A percentile compares a stretch with the other conserved stretches of the same genome.
phyloP scores from a whole-genome alignment of 30 jellyfish, hydroid and myxozoan genomes.

The Sanderia malayensis region DNA sequence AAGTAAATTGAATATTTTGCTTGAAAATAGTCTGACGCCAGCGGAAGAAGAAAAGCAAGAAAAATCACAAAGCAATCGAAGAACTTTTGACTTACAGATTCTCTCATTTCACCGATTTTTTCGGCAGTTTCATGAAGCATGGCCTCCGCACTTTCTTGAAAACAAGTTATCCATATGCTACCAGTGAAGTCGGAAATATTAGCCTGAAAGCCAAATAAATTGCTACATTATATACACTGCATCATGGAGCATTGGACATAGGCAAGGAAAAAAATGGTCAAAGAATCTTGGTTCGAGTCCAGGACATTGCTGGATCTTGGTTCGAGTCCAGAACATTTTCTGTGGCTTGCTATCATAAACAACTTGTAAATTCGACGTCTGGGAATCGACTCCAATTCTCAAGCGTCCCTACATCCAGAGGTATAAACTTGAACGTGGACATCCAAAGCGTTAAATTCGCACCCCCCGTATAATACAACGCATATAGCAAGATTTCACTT shows the following conservation, averaged over 20 bases:
- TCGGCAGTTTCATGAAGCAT: conserved; percentile 84
- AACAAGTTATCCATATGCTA: conserved; percentile 89
- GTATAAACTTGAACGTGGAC: no score
- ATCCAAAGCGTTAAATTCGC: neutral
- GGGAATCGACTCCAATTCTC: no score
- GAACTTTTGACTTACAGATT: conserved; percentile 26
- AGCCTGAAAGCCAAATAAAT: conserved; percentile 43
- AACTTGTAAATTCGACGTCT: neutral
- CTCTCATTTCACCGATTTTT: conserved; percentile 62
- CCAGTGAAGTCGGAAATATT: conserved; percentile 92
- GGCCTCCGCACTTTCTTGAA: conserved; percentile 96
- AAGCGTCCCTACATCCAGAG: no score
- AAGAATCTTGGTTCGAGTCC: neutral
- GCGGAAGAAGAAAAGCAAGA: no score
- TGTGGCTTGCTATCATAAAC: neutral
- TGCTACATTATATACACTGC: neutral
- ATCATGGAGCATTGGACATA: neutral
- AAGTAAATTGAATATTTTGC: no score
- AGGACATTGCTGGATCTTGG: neutral
- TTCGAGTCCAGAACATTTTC: neutral
- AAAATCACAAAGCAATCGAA: no score
- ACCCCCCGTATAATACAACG: neutral
- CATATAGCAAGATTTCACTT: neutral
- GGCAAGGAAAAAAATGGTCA: neutral
- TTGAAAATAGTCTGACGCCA: no score